These are phyloP conservation scores for Acanthochromis polyacanthus DNA, from an alignment of 2,113 vertebrate genomes.

Conservation along the genomic window DNA sequence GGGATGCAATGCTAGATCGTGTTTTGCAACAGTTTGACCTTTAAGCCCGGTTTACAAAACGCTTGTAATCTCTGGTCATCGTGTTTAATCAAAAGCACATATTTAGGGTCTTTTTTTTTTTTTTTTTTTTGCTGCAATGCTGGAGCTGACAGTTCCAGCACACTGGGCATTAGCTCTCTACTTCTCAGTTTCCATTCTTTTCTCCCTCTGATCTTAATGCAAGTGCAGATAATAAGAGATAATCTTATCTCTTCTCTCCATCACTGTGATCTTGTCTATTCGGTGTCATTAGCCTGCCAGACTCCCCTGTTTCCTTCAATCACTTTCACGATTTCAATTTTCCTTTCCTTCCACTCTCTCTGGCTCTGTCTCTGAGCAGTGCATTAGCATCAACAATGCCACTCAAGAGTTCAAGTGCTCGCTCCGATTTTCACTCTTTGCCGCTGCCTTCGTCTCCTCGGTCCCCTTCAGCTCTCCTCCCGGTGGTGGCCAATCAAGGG, in stretches of 20 bases:
- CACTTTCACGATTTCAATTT: constrained; percentile 52
- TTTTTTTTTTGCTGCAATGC: not conserved
- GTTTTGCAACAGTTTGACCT: constrained; percentile 19
- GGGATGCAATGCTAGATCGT: not conserved
- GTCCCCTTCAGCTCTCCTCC: constrained; percentile 25
- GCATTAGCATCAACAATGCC: constrained; percentile 53
- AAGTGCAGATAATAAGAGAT: constrained; percentile 63
- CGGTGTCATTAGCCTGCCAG: constrained; percentile 53
- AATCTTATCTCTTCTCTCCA: constrained; percentile 63
- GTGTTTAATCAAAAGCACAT: constrained; percentile 11
- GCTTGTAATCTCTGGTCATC: constrained; percentile 13
- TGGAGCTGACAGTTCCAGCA: constrained; percentile 1
- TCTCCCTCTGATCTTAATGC: constrained; percentile 44
- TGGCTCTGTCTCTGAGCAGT: constrained; percentile 28
- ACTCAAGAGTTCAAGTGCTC: constrained; percentile 64
- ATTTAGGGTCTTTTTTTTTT: not conserved
- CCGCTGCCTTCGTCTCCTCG: constrained; percentile 1
- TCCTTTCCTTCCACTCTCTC: not conserved
- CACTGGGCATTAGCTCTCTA: not conserved
- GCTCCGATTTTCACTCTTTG: constrained; percentile 3
- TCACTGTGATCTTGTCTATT: constrained; percentile 65
- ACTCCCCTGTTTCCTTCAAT: constrained; percentile 49
- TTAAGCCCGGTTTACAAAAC: not conserved
- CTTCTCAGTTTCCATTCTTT: constrained; percentile 19
- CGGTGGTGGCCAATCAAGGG: constrained; percentile 30